Evolutionary conservation across 2,797 vertebrate genomes (phyloP).

Genomic region (Tauraco hartlaubi): DNA sequence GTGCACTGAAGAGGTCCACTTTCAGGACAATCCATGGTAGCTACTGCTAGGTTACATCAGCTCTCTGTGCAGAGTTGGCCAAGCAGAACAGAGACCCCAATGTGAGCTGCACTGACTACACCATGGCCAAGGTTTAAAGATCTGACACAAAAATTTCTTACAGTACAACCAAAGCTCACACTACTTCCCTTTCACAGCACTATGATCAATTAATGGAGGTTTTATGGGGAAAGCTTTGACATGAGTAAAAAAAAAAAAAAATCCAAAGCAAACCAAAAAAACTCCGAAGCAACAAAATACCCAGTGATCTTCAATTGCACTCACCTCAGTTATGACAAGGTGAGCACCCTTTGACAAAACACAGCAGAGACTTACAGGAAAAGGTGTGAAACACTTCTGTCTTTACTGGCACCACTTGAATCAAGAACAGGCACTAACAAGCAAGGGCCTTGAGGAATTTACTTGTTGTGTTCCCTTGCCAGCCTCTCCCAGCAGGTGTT

Average conservation of each 20-base stretch:
- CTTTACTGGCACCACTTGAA: conserved; percentile 78
- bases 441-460: conserved; percentile 73
- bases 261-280: background rate
- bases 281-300: background rate
- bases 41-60: background rate
- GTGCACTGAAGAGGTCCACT: background rate
- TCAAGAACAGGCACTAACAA: conserved; percentile 78
- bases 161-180: background rate
- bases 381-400: conserved; percentile 65
- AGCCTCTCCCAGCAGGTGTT: conserved; percentile 72
- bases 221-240: background rate
- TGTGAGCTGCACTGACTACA: background rate
- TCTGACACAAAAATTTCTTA: background rate
- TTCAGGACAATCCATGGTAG: background rate
- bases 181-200: background rate
- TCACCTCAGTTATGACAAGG: background rate
- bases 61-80: background rate
- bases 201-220: background rate
- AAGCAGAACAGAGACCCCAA: background rate
- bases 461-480: conserved; percentile 62
- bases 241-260: background rate
- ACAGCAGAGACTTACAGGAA: conserved; percentile 71
- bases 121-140: background rate
- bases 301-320: background rate
- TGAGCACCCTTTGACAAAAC: conserved; percentile 38